phyloP scores from a whole-genome alignment of 1,140 invertebrate genomes.

The Adoxophyes honmai region DNA sequence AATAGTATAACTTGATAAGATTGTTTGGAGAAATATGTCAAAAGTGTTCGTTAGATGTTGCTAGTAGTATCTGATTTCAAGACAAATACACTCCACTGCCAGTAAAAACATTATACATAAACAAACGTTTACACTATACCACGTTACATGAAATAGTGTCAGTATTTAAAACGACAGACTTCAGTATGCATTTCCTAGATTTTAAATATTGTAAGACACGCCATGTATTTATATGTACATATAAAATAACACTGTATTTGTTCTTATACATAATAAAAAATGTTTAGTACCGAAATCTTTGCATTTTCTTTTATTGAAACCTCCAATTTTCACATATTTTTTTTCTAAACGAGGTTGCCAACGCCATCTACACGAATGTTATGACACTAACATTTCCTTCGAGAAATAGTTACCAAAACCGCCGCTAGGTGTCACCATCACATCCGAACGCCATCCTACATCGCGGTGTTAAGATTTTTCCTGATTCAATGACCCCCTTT shows the following conservation, averaged over 20 bases:
- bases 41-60: slow-evolving; percentile 4
- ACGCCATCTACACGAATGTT: too few species aligned
- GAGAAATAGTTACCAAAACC: too few species aligned
- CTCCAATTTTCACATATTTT: too few species aligned
- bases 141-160: neutral
- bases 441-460: too few species aligned
- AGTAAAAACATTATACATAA: neutral
- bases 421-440: too few species aligned
- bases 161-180: neutral
- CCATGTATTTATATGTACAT: slow-evolving; percentile 4
- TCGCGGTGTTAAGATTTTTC: too few species aligned
- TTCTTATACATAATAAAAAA: slow-evolving; percentile 15
- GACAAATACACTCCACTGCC: neutral
- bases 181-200: slow-evolving; percentile 10
- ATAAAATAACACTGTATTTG: slow-evolving; percentile 10
- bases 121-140: slow-evolving; percentile 1
- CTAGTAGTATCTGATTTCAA: slow-evolving; percentile 1
- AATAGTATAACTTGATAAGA: too few species aligned
- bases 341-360: too few species aligned
- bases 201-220: neutral
- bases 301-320: too few species aligned
- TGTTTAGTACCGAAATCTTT: neutral
- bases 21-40: neutral
- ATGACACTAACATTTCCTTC: too few species aligned
- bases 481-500: too few species aligned